These are phyloP conservation scores for Drosophila anceps DNA, from an alignment of 2,888 invertebrate species.

Conservation along the genomic window DNA sequence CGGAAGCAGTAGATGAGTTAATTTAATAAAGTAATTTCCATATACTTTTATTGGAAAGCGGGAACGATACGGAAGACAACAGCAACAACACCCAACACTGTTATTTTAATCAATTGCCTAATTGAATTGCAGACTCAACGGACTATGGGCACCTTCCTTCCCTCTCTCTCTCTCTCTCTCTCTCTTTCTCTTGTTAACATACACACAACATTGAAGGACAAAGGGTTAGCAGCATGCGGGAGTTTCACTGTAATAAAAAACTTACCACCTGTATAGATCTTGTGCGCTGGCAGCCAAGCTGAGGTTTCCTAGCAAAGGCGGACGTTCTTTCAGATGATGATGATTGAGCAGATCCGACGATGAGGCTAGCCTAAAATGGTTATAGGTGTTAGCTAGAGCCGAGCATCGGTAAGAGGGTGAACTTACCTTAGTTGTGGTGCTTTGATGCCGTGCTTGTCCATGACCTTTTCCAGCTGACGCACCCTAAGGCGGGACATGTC, in stretches of 20 bases:
- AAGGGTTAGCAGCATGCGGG: conserved; percentile 13
- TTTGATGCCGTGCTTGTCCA: conserved; percentile 93
- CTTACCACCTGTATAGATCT: conserved; percentile 86
- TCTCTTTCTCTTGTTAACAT: not conserved
- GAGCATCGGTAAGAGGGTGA: not conserved
- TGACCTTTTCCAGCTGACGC: conserved; percentile 93
- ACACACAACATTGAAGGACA: conserved; percentile 7
- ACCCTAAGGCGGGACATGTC: conserved; percentile 94
- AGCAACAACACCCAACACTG: conserved; percentile 52
- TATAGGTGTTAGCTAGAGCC: not conserved
- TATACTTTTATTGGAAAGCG: conserved; percentile 71
- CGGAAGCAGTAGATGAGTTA: conserved; percentile 69
- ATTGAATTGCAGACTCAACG: conserved; percentile 57
- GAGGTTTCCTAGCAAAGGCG: conserved; percentile 86
- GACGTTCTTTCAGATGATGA: conserved; percentile 86
- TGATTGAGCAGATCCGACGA: conserved; percentile 88
- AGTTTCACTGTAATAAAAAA: conserved; percentile 69
- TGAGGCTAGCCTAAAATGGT: conserved; percentile 86
- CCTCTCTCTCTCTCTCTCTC: not conserved
- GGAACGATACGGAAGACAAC: conserved; percentile 3
- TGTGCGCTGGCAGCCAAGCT: conserved; percentile 86
- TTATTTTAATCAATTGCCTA: conserved; percentile 70
- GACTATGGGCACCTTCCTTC: not conserved
- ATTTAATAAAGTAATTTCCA: conserved; percentile 80
- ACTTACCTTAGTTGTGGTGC: conserved; percentile 89